Evolutionary conservation across 1,140 invertebrate species (phyloP).

Genomic region (Cotesia vestalis): DNA sequence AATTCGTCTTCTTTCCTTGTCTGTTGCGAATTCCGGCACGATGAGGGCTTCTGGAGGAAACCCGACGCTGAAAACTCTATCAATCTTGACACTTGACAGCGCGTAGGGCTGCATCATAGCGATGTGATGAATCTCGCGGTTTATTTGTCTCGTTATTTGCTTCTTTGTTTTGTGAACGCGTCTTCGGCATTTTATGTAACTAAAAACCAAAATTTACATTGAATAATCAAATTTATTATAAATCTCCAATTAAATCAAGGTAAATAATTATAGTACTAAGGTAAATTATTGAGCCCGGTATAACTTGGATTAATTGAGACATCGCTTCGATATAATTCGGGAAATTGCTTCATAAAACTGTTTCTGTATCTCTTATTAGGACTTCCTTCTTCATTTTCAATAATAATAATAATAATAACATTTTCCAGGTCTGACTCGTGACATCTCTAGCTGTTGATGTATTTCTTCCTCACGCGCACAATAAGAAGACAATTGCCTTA

Average conservation of each 20-base stretch:
- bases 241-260: too few relatives aligned
- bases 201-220: conserved; percentile 39
- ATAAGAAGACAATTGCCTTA: too few relatives aligned
- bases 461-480: background rate
- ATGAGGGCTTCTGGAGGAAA: conserved; percentile 48
- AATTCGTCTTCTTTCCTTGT: conserved; percentile 49
- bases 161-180: conserved; percentile 48
- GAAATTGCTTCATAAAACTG: conserved; percentile 47
- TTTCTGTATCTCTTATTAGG: conserved; percentile 36
- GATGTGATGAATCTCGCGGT: conserved; percentile 55
- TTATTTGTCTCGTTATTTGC: conserved; percentile 52
- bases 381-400: conserved; percentile 15
- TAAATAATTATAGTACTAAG: conserved; percentile 44
- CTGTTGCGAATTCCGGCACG: conserved; percentile 52
- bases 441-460: background rate
- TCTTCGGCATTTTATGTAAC: conserved; percentile 53
- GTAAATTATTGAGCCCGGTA: conserved; percentile 48
- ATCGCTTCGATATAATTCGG: conserved; percentile 52
- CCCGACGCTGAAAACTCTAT: conserved; percentile 56
- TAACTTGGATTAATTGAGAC: conserved; percentile 55
- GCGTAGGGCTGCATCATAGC: conserved; percentile 56
- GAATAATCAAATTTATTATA: background rate
- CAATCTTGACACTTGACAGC: conserved; percentile 54
- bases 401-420: too few relatives aligned
- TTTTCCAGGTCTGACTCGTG: background rate